These are phyloP conservation scores for Megalurothrips usitatus DNA, from an alignment of 2,888 invertebrate species.

Conservation along the genomic window DNA sequence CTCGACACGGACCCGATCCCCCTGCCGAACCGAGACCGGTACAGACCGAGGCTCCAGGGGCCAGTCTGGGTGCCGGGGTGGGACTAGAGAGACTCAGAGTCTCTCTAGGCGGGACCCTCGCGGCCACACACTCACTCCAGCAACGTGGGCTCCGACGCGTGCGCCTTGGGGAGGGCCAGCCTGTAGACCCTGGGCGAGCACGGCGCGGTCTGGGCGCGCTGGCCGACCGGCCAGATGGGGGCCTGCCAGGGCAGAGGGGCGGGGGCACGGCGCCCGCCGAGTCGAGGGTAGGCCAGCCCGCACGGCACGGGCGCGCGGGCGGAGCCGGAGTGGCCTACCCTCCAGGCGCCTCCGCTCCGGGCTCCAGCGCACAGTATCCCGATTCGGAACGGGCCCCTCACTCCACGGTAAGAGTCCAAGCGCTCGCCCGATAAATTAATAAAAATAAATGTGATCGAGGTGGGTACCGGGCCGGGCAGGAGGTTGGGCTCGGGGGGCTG, in stretches of 20 bases:
- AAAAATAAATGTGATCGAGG: background rate
- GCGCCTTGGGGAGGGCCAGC: background rate
- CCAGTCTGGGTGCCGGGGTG: no score
- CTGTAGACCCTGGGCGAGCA: background rate
- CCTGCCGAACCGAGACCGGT: background rate
- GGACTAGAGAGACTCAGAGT: no score
- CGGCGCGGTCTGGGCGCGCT: background rate
- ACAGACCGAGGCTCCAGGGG: background rate
- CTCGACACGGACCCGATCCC: constrained; percentile 1
- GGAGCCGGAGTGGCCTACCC: no score
- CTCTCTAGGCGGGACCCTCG: no score
- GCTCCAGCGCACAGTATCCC: no score
- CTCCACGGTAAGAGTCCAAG: no score
- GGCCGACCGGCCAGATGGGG: background rate
- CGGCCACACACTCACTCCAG: background rate
- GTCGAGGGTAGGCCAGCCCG: no score
- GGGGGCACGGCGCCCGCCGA: background rate
- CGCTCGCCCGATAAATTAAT: background rate
- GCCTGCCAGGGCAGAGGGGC: background rate
- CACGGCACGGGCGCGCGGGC: no score
- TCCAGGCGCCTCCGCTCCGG: no score
- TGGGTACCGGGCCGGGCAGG: background rate
- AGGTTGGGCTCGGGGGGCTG: background rate
- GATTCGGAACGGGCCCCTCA: no score
- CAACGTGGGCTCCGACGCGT: background rate